Conservation (phyloP, 2,888 invertebrate genomes). For the Philaethria dido region DNA sequence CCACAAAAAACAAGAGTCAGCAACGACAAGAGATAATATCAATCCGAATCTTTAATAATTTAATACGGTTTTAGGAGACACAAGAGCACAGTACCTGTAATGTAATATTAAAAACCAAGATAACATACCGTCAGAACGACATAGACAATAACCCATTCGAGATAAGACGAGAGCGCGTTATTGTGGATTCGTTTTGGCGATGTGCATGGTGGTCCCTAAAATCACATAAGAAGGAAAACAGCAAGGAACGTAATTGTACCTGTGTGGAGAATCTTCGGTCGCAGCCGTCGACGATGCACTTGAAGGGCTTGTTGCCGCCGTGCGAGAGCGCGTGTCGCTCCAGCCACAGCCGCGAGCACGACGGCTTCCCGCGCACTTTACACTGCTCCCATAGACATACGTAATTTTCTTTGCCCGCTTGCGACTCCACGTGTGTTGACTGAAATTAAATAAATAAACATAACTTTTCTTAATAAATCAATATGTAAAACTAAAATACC, state of each 20-base stretch:
- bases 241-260: slow-evolving; percentile 82
- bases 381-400: slow-evolving; percentile 97
- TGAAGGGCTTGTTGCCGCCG: slow-evolving; percentile 96
- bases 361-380: slow-evolving; percentile 96
- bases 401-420: slow-evolving; percentile 92
- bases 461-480: no score
- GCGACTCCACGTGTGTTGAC: slow-evolving; percentile 93
- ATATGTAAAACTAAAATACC: no score
- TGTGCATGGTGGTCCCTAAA: slow-evolving; percentile 46
- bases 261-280: slow-evolving; percentile 93
- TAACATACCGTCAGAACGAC: slow-evolving; percentile 53
- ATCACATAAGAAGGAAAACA: slow-evolving; percentile 16
- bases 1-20: slow-evolving; percentile 18
- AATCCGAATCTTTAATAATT: slow-evolving; percentile 49
- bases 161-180: slow-evolving; percentile 46
- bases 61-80: slow-evolving; percentile 37
- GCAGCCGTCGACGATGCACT: slow-evolving; percentile 97
- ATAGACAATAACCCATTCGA: slow-evolving; percentile 53
- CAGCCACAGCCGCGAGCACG: slow-evolving; percentile 96
- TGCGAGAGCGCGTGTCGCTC: slow-evolving; percentile 96
- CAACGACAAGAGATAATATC: slow-evolving; percentile 24
- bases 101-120: slow-evolving; percentile 47
- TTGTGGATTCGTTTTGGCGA: slow-evolving; percentile 56
- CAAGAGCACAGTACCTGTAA: neutral
- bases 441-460: slow-evolving; percentile 55